phyloP scores from a whole-genome alignment of 2,113 vertebrate species.

The Centropus unirufus region DNA sequence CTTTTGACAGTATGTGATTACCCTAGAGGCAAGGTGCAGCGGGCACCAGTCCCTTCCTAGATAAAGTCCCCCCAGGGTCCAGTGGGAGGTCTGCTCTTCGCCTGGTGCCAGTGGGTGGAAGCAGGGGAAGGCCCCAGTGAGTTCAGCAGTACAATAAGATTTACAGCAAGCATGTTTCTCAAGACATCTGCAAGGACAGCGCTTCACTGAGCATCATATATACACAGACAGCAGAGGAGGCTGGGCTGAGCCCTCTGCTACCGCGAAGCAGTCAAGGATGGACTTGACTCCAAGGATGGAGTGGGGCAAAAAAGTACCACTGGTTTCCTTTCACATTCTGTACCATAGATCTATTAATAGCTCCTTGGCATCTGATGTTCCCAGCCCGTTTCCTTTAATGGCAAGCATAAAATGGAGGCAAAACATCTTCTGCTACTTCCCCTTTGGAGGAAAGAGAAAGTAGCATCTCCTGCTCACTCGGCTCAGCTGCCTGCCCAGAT shows the following conservation, averaged over 20 bases:
- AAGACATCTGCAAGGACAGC: slow-evolving; percentile 24
- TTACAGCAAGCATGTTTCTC: slow-evolving; percentile 53
- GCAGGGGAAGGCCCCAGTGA: neutral
- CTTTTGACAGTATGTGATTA: neutral
- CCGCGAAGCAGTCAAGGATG: neutral
- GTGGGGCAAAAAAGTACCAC: neutral
- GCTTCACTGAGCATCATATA: neutral
- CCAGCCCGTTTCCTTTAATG: slow-evolving; percentile 1
- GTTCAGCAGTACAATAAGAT: neutral
- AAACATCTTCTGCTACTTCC: neutral
- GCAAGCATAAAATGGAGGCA: neutral
- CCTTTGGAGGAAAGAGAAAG: neutral
- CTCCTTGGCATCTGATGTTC: slow-evolving; percentile 38
- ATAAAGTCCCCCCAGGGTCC: neutral
- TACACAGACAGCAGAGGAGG: neutral
- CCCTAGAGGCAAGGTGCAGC: neutral
- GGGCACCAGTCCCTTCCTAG: neutral
- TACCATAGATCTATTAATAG: slow-evolving; percentile 21
- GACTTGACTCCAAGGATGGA: neutral
- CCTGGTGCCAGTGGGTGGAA: neutral
- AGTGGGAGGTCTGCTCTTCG: neutral
- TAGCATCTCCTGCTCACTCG: neutral
- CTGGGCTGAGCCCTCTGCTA: neutral
- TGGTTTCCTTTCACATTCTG: slow-evolving; percentile 41
- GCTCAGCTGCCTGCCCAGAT: neutral